Conservation (phyloP, 2,113 vertebrate species). For the Prochilodus magdalenae region DNA sequence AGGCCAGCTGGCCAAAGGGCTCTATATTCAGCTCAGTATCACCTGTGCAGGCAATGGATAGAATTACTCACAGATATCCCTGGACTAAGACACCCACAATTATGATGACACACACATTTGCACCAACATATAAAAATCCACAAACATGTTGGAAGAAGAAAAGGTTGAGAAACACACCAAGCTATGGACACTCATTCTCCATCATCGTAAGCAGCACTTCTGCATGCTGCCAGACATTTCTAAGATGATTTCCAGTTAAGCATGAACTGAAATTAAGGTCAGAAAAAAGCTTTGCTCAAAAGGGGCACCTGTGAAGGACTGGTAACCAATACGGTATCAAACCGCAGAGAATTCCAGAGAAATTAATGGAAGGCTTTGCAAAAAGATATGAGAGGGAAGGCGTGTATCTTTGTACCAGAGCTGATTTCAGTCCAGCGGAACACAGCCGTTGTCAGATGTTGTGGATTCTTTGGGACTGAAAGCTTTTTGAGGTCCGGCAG, state of each 20-base stretch:
- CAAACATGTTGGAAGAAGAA: background rate
- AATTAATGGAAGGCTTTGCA: background rate
- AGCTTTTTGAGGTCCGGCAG: background rate
- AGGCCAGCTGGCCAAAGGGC: conserved; percentile 74
- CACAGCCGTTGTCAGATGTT: background rate
- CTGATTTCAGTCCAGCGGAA: conserved; percentile 20
- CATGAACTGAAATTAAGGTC: conserved; percentile 17
- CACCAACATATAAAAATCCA: conserved; percentile 26
- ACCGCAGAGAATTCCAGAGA: background rate
- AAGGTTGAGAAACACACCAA: background rate
- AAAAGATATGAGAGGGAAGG: background rate
- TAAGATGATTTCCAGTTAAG: background rate
- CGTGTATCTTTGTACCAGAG: background rate
- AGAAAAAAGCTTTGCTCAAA: background rate
- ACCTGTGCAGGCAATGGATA: conserved; percentile 74
- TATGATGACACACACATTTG: conserved; percentile 52
- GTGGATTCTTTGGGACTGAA: background rate
- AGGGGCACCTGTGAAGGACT: background rate
- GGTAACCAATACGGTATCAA: background rate
- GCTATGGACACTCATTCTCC: background rate
- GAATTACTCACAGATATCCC: conserved; percentile 69
- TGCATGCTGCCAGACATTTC: background rate
- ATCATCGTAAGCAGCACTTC: conserved; percentile 13
- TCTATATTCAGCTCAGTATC: conserved; percentile 80
- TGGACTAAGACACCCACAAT: conserved; percentile 35